A percentile compares a stretch with the other conserved stretches of the same genome.
phyloP scores from a whole-genome alignment of 1,140 invertebrate species.

The Sarcophaga bullata region DNA sequence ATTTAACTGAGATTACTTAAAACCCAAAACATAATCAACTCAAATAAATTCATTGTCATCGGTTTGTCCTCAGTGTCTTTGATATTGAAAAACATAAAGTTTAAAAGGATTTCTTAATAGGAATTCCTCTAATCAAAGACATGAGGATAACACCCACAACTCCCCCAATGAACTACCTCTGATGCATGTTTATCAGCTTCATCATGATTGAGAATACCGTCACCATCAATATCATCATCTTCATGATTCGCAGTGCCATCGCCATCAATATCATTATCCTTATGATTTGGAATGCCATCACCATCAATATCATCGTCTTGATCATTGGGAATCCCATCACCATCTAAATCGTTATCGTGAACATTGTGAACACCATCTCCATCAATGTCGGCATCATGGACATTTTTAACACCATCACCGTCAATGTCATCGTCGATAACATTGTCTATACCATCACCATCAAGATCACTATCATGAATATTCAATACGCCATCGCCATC shows the following conservation, averaged over 20 bases:
- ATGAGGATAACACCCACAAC: constrained; percentile 58
- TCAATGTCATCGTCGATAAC: constrained; percentile 52
- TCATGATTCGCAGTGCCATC: constrained; percentile 50
- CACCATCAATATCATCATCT: constrained; percentile 54
- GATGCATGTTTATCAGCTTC: constrained; percentile 47
- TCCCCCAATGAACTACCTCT: constrained; percentile 61
- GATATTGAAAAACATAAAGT: neutral
- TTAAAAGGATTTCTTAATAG: neutral
- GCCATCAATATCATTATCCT: constrained; percentile 58
- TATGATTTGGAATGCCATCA: constrained; percentile 51
- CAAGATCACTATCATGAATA: constrained; percentile 42
- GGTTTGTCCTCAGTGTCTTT: constrained; percentile 46
- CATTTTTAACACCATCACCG: constrained; percentile 58
- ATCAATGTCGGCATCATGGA: constrained; percentile 59
- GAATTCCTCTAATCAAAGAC: constrained; percentile 42
- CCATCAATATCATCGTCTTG: constrained; percentile 62
- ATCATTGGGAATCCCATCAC: constrained; percentile 58
- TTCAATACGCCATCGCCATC: constrained; percentile 46
- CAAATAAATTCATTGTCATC: constrained; percentile 52
- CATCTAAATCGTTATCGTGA: constrained; percentile 63
- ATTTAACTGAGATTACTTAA: constrained; percentile 3
- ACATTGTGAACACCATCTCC: constrained; percentile 59
- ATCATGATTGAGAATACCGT: constrained; percentile 47
- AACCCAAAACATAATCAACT: no score
- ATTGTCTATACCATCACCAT: constrained; percentile 46